These are phyloP conservation scores for Prorops nasuta DNA, from an alignment of 1,140 invertebrate species.

Conservation along the genomic window DNA sequence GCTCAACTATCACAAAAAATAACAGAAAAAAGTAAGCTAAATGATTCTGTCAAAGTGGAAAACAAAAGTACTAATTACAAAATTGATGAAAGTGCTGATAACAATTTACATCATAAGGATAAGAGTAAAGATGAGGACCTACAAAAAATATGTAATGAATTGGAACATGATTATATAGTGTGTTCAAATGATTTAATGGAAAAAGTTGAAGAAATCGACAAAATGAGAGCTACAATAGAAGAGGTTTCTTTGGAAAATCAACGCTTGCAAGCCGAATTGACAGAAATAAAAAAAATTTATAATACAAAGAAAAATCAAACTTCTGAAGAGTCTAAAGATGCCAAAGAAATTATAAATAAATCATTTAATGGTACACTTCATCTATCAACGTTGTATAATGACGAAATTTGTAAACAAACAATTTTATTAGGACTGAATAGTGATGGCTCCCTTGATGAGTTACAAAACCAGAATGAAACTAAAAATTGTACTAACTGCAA, in stretches of 20 bases:
- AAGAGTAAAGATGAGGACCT: constrained; percentile 15
- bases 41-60: constrained; percentile 18
- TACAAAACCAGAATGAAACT: no score
- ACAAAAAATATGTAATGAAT: constrained; percentile 13
- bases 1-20: constrained; percentile 17
- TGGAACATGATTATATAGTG: constrained; percentile 8
- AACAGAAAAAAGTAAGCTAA: constrained; percentile 26
- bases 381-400: not conserved
- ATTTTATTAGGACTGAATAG: no score
- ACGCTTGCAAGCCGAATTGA: constrained; percentile 8
- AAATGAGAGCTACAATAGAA: constrained; percentile 9
- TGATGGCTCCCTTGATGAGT: no score
- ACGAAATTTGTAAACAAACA: no score
- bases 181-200: constrained; percentile 19
- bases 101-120: constrained; percentile 23
- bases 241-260: constrained; percentile 11
- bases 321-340: constrained; percentile 30
- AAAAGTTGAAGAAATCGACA: constrained; percentile 18
- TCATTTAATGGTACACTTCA: constrained; percentile 1
- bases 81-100: constrained; percentile 12
- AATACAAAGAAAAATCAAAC: constrained; percentile 21
- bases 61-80: constrained; percentile 20
- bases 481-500: constrained; percentile 35
- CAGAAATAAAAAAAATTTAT: constrained; percentile 21
- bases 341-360: constrained; percentile 32